Conservation (phyloP, 2,888 invertebrate genomes). For the Ethmia dodecea region DNA sequence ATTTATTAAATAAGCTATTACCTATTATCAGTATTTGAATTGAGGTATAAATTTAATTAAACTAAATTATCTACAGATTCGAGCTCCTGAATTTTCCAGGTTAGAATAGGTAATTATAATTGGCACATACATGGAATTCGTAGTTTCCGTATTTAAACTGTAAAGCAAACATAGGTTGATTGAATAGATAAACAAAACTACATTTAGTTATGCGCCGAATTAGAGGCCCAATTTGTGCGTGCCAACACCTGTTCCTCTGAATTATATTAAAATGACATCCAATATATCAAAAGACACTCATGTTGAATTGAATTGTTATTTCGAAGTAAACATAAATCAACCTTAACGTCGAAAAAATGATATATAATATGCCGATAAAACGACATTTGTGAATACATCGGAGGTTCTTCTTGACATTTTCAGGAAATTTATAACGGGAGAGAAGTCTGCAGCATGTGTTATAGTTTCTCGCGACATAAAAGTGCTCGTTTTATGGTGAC, state of each 20-base stretch:
- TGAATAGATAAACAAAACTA: slow-evolving; percentile 40
- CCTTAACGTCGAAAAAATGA: slow-evolving; percentile 53
- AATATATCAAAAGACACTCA: slow-evolving; percentile 21
- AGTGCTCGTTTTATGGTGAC: too few species aligned
- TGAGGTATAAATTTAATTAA: too few species aligned
- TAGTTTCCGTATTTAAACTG: slow-evolving; percentile 44
- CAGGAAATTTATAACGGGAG: slow-evolving; percentile 28
- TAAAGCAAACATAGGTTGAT: slow-evolving; percentile 41
- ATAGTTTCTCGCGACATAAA: slow-evolving; percentile 17
- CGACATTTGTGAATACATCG: slow-evolving; percentile 55
- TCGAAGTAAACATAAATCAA: slow-evolving; percentile 48
- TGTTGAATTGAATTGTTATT: slow-evolving; percentile 50
- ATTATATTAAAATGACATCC: slow-evolving; percentile 3
- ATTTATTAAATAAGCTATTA: too few species aligned
- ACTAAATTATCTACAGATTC: too few species aligned
- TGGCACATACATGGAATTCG: slow-evolving; percentile 14
- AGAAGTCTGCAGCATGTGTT: slow-evolving; percentile 18
- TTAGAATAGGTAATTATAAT: too few species aligned
- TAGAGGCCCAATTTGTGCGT: neutral
- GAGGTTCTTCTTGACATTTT: slow-evolving; percentile 40
- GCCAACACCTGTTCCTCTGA: neutral
- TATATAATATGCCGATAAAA: slow-evolving; percentile 59
- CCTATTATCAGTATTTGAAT: too few species aligned
- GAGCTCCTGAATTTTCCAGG: too few species aligned
- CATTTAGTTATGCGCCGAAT: slow-evolving; percentile 19